These are phyloP conservation scores for Bellardia pandia DNA, from an alignment of 2,888 invertebrate genomes.

Conservation along the genomic window DNA sequence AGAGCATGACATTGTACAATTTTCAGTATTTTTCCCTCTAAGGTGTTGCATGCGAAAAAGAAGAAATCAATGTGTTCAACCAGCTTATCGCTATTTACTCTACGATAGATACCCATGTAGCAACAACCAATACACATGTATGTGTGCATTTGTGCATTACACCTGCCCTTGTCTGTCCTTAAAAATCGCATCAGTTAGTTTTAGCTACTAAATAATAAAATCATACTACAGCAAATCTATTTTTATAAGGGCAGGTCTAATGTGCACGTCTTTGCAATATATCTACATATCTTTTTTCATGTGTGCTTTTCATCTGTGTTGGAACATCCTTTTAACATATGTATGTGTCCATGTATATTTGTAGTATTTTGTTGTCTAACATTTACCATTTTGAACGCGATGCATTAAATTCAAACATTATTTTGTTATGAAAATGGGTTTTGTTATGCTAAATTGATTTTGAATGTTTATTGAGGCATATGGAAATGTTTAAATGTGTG, in stretches of 20 bases:
- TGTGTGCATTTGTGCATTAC: background rate
- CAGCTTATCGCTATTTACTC: background rate
- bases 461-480: constrained; percentile 69
- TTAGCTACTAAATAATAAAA: no score
- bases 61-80: background rate
- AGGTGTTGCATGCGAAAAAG: constrained; percentile 13
- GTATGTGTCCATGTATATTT: background rate
- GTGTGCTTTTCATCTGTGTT: constrained; percentile 1
- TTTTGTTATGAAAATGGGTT: constrained; percentile 68
- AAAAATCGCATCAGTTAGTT: no score
- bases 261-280: background rate
- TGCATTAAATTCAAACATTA: constrained; percentile 68
- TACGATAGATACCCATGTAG: background rate
- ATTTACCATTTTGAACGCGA: constrained; percentile 65
- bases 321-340: background rate
- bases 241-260: no score
- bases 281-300: background rate
- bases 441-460: constrained; percentile 72
- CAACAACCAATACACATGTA: background rate
- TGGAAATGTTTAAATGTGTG: constrained; percentile 45
- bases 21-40: constrained; percentile 19
- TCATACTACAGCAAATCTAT: no score
- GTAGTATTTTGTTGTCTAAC: constrained; percentile 41
- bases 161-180: no score
- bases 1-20: background rate